Percentiles rank a stretch among this genome's conserved stretches.
Conservation (phyloP, 1,140 invertebrate genomes). For the Drosophila sucinea region DNA sequence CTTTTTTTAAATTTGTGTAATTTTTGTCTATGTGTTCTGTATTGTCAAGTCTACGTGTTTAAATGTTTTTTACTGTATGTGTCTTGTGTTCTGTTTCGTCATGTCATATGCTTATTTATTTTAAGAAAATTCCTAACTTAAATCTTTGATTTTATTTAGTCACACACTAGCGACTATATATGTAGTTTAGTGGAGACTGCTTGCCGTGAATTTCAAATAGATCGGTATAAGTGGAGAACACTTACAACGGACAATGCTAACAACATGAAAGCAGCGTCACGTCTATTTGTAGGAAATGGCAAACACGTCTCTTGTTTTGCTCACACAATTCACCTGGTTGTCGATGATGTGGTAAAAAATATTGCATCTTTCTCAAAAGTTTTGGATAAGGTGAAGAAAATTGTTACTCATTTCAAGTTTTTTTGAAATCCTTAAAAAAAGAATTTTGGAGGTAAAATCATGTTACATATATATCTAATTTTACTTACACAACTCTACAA, state of each 20-base stretch:
- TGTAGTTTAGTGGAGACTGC: constrained; percentile 24
- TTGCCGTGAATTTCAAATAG: constrained; percentile 15
- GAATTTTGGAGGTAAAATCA: too few species aligned
- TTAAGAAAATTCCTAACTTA: constrained; percentile 28
- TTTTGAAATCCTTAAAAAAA: too few species aligned
- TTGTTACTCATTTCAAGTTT: too few species aligned
- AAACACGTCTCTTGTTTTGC: too few species aligned
- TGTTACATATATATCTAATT: too few species aligned
- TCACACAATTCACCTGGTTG: too few species aligned
- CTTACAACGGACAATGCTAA: constrained; percentile 27
- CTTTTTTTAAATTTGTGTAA: constrained; percentile 27
- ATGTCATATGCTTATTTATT: constrained; percentile 20
- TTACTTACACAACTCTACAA: too few species aligned
- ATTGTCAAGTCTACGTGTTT: constrained; percentile 23
- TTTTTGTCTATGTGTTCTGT: constrained; percentile 25
- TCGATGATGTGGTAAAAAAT: too few species aligned
- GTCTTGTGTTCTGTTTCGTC: constrained; percentile 22
- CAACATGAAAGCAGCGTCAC: neutral
- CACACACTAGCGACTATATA: constrained; percentile 27
- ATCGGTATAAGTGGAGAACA: constrained; percentile 25
- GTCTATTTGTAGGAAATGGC: too few species aligned
- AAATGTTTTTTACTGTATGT: constrained; percentile 18
- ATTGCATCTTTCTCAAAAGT: too few species aligned
- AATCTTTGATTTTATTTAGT: too few species aligned
- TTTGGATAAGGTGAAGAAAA: too few species aligned